phyloP scores from a whole-genome alignment of 2,797 vertebrate species.

The Steatocranus sp. region DNA sequence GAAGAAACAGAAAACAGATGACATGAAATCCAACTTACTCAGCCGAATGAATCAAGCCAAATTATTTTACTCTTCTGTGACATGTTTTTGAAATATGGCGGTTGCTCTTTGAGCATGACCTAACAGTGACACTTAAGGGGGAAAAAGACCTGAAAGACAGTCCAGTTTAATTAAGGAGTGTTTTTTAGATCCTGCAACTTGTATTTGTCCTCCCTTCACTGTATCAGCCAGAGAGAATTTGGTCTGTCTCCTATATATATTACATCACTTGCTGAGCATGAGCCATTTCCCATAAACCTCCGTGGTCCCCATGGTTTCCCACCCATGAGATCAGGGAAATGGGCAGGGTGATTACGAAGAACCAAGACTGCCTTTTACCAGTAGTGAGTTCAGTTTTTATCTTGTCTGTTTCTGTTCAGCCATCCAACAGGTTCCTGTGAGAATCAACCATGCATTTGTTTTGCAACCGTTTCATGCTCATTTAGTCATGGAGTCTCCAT shows the following conservation, averaged over 20 bases:
- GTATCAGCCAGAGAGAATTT: constrained; percentile 47
- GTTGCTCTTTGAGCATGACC: neutral
- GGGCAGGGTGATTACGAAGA: constrained; percentile 11
- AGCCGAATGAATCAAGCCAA: neutral
- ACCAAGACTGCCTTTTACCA: neutral
- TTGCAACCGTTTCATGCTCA: neutral
- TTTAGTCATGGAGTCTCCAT: neutral
- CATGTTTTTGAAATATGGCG: neutral
- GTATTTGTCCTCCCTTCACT: constrained; percentile 30
- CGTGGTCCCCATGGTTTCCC: constrained; percentile 47
- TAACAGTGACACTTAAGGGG: neutral
- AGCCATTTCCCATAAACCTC: constrained; percentile 74
- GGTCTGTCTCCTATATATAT: constrained; percentile 57
- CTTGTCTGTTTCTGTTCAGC: neutral
- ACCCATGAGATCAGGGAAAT: constrained; percentile 44
- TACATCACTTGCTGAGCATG: constrained; percentile 77
- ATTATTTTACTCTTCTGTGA: neutral
- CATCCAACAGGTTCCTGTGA: neutral
- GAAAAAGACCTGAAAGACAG: neutral
- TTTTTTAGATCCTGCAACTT: constrained; percentile 14
- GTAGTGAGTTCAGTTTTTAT: constrained; percentile 2
- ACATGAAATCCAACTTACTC: neutral
- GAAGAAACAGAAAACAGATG: neutral
- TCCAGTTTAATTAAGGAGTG: constrained; percentile 14
- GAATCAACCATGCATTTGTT: neutral